Conservation (phyloP, 2,888 invertebrate genomes). For the Parnassius orleans region DNA sequence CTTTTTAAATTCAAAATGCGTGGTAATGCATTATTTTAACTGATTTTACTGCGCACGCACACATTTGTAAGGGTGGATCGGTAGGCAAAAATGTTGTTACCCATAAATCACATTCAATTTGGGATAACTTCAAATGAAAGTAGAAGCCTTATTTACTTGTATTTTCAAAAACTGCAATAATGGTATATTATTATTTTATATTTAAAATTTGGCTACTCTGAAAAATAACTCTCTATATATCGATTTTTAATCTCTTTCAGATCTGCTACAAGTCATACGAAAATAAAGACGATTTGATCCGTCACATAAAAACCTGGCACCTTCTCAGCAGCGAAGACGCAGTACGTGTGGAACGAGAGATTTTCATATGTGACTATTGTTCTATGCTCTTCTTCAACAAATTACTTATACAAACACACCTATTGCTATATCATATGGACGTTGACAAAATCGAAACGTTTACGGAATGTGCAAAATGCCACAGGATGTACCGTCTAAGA, state of each 20-base stretch:
- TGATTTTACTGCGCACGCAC: too few relatives aligned
- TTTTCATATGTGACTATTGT: conserved; percentile 55
- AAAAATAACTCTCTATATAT: too few relatives aligned
- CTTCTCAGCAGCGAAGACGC: conserved; percentile 46
- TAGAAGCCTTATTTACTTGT: too few relatives aligned
- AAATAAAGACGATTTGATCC: conserved; percentile 28
- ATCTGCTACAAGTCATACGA: conserved; percentile 42
- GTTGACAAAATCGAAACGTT: background rate
- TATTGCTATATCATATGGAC: conserved; percentile 32
- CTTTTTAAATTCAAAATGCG: too few relatives aligned
- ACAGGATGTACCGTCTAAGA: conserved; percentile 4
- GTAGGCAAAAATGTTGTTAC: too few relatives aligned
- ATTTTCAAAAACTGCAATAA: too few relatives aligned
- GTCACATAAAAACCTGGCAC: conserved; percentile 50
- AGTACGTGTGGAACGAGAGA: conserved; percentile 43
- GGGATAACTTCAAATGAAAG: too few relatives aligned
- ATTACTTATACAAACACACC: conserved; percentile 40
- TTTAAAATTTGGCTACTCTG: too few relatives aligned
- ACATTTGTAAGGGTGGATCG: too few relatives aligned
- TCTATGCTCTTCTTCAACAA: conserved; percentile 58
- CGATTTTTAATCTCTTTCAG: conserved; percentile 40
- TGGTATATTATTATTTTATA: too few relatives aligned
- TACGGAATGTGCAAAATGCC: conserved; percentile 47
- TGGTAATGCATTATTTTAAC: too few relatives aligned
- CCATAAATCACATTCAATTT: too few relatives aligned